These are phyloP conservation scores for Eucidaris tribuloides DNA, from an alignment of 35 echinoderm and acorn worm species.

Conservation along the genomic window DNA sequence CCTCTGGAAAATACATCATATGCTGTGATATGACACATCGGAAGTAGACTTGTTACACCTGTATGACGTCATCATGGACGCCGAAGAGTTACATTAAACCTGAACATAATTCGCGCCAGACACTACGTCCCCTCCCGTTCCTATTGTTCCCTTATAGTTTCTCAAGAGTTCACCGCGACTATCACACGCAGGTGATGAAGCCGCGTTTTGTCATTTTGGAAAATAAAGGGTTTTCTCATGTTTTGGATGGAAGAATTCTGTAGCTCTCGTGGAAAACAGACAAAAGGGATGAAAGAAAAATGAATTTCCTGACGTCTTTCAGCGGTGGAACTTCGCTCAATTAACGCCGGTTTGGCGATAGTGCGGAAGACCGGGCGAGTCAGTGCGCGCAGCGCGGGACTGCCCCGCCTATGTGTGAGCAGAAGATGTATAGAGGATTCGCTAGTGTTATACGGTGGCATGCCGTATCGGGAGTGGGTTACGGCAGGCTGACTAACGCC, in stretches of 20 bases:
- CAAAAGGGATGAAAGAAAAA: background rate
- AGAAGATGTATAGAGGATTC: too few relatives aligned
- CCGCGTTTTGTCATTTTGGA: too few relatives aligned
- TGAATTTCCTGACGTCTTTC: background rate
- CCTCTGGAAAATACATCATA: slow-evolving; percentile 9
- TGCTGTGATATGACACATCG: background rate
- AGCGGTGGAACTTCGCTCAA: background rate
- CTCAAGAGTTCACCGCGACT: too few relatives aligned
- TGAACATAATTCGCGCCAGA: too few relatives aligned
- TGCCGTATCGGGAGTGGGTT: too few relatives aligned
- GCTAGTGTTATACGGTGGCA: too few relatives aligned
- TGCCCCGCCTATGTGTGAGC: background rate
- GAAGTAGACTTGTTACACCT: slow-evolving; percentile 25
- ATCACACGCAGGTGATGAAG: too few relatives aligned
- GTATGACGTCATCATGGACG: slow-evolving; percentile 18
- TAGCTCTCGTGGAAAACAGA: too few relatives aligned
- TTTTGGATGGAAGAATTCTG: too few relatives aligned
- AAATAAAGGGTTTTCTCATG: too few relatives aligned
- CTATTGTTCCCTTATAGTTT: background rate
- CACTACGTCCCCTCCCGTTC: background rate
- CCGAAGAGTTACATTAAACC: too few relatives aligned
- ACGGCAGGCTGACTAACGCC: background rate
- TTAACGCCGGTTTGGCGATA: background rate
- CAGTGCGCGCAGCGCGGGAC: background rate
- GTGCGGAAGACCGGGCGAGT: background rate